A percentile compares a stretch with the other conserved stretches of the same genome.
Evolutionary conservation across 2,888 invertebrate species (phyloP).

Genomic region (Drosophila helvetica): DNA sequence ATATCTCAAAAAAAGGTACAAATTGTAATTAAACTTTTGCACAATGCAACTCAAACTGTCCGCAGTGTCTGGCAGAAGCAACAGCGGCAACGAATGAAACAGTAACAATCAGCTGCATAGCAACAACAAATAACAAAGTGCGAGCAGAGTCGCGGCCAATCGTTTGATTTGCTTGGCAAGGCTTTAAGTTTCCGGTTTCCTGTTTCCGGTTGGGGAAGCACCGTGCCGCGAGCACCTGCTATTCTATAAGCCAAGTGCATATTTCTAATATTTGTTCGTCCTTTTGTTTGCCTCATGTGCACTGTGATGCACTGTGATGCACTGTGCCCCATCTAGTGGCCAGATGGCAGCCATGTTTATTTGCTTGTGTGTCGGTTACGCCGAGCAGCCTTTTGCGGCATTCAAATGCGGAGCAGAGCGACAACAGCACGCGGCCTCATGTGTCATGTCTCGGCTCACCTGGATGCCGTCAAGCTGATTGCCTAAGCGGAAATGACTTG

Average conservation of each 20-base stretch:
- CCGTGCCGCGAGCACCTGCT: not conserved
- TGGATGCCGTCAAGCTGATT: constrained; percentile 60
- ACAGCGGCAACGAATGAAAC: constrained; percentile 15
- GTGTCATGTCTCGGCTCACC: constrained; percentile 29
- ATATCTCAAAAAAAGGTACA: constrained; percentile 61
- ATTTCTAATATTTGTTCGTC: not conserved
- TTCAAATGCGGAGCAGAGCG: constrained; percentile 54
- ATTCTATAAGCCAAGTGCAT: not conserved
- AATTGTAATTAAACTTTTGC: constrained; percentile 77
- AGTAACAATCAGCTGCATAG: constrained; percentile 61
- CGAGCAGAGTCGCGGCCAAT: constrained; percentile 40
- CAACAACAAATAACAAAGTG: constrained; percentile 57
- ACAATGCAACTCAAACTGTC: constrained; percentile 69
- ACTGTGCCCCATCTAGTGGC: constrained; percentile 22
- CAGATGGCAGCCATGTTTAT: constrained; percentile 72
- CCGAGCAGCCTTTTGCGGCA: constrained; percentile 76
- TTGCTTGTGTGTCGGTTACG: constrained; percentile 77
- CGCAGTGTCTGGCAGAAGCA: constrained; percentile 69
- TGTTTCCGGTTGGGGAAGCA: constrained; percentile 51
- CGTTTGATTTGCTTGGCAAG: constrained; percentile 74
- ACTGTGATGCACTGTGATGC: constrained; percentile 47
- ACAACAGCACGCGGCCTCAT: constrained; percentile 64
- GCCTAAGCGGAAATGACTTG: constrained; percentile 80
- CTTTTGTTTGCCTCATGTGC: constrained; percentile 19
- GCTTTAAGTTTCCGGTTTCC: constrained; percentile 81